These are phyloP conservation scores for Callinectes sapidus DNA, from an alignment of 2,888 invertebrate genomes.

Conservation along the genomic window DNA sequence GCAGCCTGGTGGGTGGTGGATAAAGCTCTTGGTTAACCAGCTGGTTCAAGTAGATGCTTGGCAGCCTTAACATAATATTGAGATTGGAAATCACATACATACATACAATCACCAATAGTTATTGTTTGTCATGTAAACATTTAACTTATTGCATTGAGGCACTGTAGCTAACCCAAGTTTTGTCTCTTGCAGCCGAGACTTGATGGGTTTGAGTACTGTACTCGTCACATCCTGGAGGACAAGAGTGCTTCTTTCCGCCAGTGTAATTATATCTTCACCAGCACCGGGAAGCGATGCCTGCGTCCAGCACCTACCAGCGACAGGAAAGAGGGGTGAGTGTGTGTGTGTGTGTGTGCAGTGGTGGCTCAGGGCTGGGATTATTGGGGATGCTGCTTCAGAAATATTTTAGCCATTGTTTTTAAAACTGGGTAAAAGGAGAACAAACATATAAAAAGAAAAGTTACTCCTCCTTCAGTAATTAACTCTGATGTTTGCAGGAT, in stretches of 20 bases:
- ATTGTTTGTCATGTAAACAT: no score
- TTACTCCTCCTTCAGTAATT: no score
- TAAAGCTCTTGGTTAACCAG: background rate
- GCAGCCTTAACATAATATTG: no score
- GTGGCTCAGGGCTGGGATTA: no score
- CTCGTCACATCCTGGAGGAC: constrained; percentile 88
- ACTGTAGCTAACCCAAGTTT: background rate
- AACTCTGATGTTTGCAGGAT: background rate
- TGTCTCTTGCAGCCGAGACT: constrained; percentile 50
- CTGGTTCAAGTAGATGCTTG: no score
- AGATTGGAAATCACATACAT: no score
- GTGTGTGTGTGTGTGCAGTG: background rate
- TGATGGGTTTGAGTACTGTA: constrained; percentile 66
- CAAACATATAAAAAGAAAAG: no score
- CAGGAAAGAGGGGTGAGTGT: constrained; percentile 82
- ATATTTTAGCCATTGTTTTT: no score
- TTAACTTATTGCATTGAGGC: no score
- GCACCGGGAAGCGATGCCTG: constrained; percentile 85
- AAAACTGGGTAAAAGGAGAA: no score
- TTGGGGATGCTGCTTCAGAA: no score
- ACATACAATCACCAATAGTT: no score
- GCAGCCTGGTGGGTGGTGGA: constrained; percentile 32
- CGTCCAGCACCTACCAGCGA: constrained; percentile 86
- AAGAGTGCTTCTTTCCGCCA: constrained; percentile 88
- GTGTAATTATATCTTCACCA: constrained; percentile 83